Evolutionary conservation across 2,888 invertebrate genomes (phyloP).

Genomic region (Epinotia bilunana): DNA sequence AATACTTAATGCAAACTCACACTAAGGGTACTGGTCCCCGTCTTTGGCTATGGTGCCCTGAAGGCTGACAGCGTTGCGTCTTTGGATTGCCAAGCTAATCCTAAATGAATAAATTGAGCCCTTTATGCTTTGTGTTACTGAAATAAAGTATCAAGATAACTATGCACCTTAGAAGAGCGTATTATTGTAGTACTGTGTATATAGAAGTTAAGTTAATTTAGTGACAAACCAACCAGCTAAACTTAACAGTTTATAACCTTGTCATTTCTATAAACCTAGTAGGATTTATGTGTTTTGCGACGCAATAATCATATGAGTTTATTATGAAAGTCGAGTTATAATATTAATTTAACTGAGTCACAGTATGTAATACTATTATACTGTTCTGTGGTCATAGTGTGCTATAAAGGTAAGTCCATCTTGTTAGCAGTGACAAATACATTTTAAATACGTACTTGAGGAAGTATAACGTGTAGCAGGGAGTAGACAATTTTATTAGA

Average conservation of each 20-base stretch:
- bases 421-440: neutral
- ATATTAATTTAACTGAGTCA: slow-evolving; percentile 10
- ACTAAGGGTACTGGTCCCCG: too few species aligned
- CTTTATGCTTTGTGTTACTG: neutral
- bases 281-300: neutral
- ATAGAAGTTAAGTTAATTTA: too few species aligned
- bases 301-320: slow-evolving; percentile 30
- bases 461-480: neutral
- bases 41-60: too few species aligned
- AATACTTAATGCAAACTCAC: too few species aligned
- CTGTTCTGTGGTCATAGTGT: neutral
- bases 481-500: too few species aligned
- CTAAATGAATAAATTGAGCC: too few species aligned
- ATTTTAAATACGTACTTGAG: neutral
- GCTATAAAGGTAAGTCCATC: neutral
- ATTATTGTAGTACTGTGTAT: neutral
- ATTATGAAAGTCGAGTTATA: slow-evolving; percentile 28
- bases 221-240: slow-evolving; percentile 1
- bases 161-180: neutral
- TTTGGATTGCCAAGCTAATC: too few species aligned
- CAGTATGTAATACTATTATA: neutral
- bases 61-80: too few species aligned
- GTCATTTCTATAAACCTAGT: neutral
- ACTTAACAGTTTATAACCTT: slow-evolving; percentile 19
- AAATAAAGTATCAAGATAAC: neutral